Conservation (phyloP, 2,888 invertebrate species). For the Stenolophus ochropezus region DNA sequence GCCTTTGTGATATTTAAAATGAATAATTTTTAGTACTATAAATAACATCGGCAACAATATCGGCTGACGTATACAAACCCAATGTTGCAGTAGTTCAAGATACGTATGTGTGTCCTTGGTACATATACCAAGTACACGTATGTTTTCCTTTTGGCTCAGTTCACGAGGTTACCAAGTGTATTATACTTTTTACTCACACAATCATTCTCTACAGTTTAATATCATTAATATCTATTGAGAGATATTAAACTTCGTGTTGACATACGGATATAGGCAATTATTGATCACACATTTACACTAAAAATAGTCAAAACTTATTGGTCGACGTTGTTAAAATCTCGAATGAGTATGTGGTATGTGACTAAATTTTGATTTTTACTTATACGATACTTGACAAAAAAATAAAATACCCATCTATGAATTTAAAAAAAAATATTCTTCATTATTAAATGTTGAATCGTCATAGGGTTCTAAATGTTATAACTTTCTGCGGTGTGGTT, state of each 20-base stretch:
- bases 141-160: constrained; percentile 11
- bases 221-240: constrained; percentile 5
- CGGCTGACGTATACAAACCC: neutral
- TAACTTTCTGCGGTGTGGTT: too few relatives aligned
- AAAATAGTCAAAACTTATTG: too few relatives aligned
- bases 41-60: neutral
- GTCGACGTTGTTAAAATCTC: too few relatives aligned
- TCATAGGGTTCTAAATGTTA: too few relatives aligned
- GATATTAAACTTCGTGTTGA: neutral
- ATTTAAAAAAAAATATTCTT: too few relatives aligned
- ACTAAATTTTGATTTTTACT: too few relatives aligned
- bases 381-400: too few relatives aligned
- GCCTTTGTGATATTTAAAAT: neutral
- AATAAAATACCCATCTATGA: too few relatives aligned
- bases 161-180: constrained; percentile 23
- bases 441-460: too few relatives aligned
- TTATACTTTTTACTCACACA: neutral
- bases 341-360: too few relatives aligned
- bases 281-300: too few relatives aligned
- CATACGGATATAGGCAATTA: too few relatives aligned
- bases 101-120: constrained; percentile 17
- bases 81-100: neutral
- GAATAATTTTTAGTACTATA: neutral
- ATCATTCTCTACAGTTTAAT: constrained; percentile 10
- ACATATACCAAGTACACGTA: neutral